Evolutionary conservation across 2,797 vertebrate species (phyloP), one percentile per base, ranked within the genome.

Genomic region (Leucoraja ocellata): DNA sequence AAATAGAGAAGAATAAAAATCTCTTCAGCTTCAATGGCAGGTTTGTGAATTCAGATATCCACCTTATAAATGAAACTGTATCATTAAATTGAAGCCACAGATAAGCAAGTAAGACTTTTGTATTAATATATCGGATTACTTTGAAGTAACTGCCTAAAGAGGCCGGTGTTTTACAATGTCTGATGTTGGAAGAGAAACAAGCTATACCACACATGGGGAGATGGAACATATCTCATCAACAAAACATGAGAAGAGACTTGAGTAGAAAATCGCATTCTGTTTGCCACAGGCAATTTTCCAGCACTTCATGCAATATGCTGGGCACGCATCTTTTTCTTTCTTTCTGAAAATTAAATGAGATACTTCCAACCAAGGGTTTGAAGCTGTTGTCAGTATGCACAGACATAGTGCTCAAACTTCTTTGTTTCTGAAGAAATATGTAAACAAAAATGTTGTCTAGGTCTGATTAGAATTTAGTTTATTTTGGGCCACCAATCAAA

Each of bases 261-360:
- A 95, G 96, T 95, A 96, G 95, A 96, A 96, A 97, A 96, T 96
- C 95, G 95, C 95, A 96, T 95, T 94, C 95, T 95, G 94, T 94
- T 96, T 95, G 94, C 95, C 95, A 96, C 95, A 95, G 95, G 94
- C 94, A 94, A 95, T 95, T 73, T 95, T 95, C 95, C 95, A 96
- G 94, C 94, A 95, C 96, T 94, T 95, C 95, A 94, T 95, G 95
- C 95, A 95, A 96, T 92, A 92, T 92, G 90, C 90, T 92, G 90
- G 73, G 90, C 90, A 58, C 39, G 71, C 71, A 92, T 95, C 94
- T 95, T 96, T 95, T 95, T 93, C 94, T 95, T 95, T 95, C 68
- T 65, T 92, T 74, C 54, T 92, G 71, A 92, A 92, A 92, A 92
- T 92, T 76, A 92, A 92, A 92, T 92, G 90, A 92, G 71, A 46